These are phyloP conservation scores for Calephelis perditalis DNA, from an alignment of 2,888 invertebrate genomes.

Conservation along the genomic window DNA sequence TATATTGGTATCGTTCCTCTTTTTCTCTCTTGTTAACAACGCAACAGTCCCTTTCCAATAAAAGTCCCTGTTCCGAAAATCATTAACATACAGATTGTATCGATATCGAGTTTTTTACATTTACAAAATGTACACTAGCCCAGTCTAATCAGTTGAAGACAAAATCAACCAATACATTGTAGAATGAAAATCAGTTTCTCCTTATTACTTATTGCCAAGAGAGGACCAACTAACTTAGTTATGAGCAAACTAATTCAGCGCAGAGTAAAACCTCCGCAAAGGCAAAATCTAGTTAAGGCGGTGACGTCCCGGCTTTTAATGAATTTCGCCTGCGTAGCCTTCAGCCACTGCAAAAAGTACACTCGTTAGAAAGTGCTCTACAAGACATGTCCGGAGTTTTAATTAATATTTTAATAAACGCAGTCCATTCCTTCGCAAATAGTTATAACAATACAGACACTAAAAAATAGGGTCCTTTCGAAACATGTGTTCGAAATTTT, in stretches of 20 bases:
- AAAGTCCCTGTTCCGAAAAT: too few relatives aligned
- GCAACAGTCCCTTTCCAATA: too few relatives aligned
- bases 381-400: neutral
- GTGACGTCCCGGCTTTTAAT: conserved; percentile 9
- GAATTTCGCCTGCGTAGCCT: conserved; percentile 3
- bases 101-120: too few relatives aligned
- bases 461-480: too few relatives aligned
- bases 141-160: too few relatives aligned
- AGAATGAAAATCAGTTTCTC: neutral
- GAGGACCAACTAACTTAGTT: neutral
- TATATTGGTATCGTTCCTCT: too few relatives aligned
- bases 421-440: too few relatives aligned
- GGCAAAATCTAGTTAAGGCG: conserved; percentile 7
- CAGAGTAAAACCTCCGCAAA: conserved; percentile 1
- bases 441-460: too few relatives aligned
- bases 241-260: neutral
- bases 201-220: neutral
- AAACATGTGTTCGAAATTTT: too few relatives aligned
- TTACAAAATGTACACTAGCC: too few relatives aligned
- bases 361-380: conserved; percentile 3
- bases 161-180: neutral
- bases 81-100: too few relatives aligned
- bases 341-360: neutral
- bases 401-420: neutral
- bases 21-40: too few relatives aligned